Percentiles rank a stretch among this genome's conserved stretches.
Conservation (phyloP, 2,797 vertebrate species). For the Crocodylus rhombifer region DNA sequence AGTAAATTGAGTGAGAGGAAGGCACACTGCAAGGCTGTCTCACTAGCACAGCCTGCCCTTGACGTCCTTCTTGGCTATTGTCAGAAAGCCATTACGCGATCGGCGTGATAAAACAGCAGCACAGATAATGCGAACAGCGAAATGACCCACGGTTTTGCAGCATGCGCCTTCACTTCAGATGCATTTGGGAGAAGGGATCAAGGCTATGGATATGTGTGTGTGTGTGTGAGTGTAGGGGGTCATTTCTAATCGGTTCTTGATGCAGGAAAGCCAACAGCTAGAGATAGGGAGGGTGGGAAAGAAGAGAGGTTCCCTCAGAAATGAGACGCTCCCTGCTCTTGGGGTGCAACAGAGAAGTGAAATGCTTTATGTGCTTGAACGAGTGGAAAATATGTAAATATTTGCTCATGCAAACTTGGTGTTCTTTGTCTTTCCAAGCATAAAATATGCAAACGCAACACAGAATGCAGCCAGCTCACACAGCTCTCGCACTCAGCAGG, state of each 20-base stretch:
- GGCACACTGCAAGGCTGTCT: conserved; percentile 6
- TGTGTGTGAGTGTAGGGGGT: background rate
- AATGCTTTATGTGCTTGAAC: conserved; percentile 65
- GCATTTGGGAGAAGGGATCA: fast-evolving
- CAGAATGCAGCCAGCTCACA: background rate
- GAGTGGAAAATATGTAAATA: conserved; percentile 79
- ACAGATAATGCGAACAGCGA: background rate
- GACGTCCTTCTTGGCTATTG: background rate
- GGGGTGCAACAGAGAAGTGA: conserved; percentile 3
- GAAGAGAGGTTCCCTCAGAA: conserved; percentile 4
- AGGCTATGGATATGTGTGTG: too few species aligned
- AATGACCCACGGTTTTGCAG: background rate
- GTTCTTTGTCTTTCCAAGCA: conserved; percentile 63
- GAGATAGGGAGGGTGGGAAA: background rate
- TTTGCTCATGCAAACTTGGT: conserved; percentile 70
- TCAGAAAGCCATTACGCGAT: background rate
- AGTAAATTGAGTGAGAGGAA: background rate
- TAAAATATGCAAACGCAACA: conserved; percentile 39
- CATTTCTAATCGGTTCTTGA: background rate
- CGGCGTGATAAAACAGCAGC: background rate
- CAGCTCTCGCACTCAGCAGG: background rate
- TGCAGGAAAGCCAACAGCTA: background rate
- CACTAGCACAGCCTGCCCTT: conserved; percentile 26
- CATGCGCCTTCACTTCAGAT: background rate
- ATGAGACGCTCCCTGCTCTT: background rate